These are phyloP conservation scores for Ailuropoda melanoleuca DNA, from an alignment of 2,113 vertebrate genomes.

Conservation along the genomic window DNA sequence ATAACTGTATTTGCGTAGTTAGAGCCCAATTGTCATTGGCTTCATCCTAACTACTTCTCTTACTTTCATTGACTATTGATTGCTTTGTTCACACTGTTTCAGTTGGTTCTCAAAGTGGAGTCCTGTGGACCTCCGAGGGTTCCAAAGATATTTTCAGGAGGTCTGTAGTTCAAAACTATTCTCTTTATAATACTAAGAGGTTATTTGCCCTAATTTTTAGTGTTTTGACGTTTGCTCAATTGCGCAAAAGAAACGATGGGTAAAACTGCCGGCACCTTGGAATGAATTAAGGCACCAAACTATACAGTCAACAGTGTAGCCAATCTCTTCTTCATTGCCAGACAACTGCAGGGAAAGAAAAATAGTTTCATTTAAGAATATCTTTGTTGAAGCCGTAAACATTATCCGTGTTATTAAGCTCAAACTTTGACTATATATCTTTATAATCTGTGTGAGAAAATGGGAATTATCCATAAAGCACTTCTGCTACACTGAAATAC, in stretches of 20 bases:
- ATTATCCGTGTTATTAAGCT: neutral
- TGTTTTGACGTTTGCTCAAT: neutral
- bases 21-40: neutral
- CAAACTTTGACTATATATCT: neutral
- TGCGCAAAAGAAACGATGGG: neutral
- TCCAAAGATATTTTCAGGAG: neutral
- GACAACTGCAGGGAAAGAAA: neutral
- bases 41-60: neutral
- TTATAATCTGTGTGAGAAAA: neutral
- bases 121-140: neutral
- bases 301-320: neutral
- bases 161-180: neutral
- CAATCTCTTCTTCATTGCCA: neutral
- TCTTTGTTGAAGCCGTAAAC: neutral
- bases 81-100: slow-evolving; percentile 14
- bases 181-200: neutral
- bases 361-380: neutral
- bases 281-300: neutral
- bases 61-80: neutral
- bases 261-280: neutral
- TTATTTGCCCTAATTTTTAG: neutral
- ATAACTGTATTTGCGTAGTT: neutral
- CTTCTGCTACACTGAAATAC: neutral
- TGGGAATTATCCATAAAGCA: neutral
- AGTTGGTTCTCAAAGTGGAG: neutral